Conservation (phyloP, 2,888 invertebrate genomes). For the Ormyrus thymus region DNA sequence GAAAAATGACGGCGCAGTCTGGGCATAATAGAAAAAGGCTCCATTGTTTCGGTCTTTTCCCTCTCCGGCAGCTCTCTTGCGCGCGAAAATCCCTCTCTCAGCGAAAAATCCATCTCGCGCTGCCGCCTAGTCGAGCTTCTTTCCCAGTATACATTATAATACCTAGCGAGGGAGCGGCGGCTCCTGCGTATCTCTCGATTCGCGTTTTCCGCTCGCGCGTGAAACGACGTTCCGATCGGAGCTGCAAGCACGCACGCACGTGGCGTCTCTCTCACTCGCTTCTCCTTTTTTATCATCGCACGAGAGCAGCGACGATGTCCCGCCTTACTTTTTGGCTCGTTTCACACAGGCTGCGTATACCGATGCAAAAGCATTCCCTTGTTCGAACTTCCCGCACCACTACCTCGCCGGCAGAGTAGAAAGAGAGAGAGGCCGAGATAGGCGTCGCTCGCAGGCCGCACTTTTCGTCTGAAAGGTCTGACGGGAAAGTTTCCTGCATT, state of each 20-base stretch:
- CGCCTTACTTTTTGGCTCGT: constrained; percentile 65
- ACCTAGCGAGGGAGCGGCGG: neutral
- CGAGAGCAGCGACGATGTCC: constrained; percentile 53
- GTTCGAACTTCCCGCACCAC: constrained; percentile 67
- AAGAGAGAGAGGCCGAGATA: constrained; percentile 44
- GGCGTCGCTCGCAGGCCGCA: constrained; percentile 60
- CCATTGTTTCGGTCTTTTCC: constrained; percentile 21
- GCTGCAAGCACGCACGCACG: constrained; percentile 48
- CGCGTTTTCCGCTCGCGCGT: constrained; percentile 59
- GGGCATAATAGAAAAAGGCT: too few relatives aligned
- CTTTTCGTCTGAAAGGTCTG: constrained; percentile 67
- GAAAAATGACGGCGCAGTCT: constrained; percentile 3
- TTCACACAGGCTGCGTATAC: constrained; percentile 58
- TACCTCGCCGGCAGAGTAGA: constrained; percentile 46
- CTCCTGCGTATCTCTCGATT: constrained; percentile 34
- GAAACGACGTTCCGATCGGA: constrained; percentile 61
- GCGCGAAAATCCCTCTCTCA: constrained; percentile 39
- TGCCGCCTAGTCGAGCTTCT: neutral
- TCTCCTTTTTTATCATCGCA: constrained; percentile 30
- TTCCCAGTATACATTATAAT: neutral
- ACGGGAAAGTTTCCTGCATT: constrained; percentile 65
- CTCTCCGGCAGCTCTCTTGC: neutral
- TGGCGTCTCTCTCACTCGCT: constrained; percentile 48
- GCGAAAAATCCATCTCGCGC: constrained; percentile 40
- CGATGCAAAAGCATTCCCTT: constrained; percentile 74